These are phyloP conservation scores for Amphiura filiformis DNA, from an alignment of 35 echinoderm and acorn worm species.

Conservation along the genomic window DNA sequence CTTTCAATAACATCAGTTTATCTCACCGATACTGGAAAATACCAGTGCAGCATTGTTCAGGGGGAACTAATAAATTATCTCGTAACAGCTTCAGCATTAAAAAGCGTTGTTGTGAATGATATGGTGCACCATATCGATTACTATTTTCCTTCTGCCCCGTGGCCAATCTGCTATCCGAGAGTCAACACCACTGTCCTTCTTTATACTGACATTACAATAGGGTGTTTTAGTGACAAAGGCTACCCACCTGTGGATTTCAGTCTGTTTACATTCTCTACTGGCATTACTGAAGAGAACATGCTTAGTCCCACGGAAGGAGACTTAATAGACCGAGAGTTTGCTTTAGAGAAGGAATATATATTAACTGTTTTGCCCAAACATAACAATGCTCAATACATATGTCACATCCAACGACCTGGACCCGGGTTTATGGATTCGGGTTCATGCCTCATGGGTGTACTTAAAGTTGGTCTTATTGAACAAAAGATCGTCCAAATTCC, in stretches of 20 bases:
- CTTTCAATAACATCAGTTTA: too few relatives aligned
- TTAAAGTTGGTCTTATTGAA: background rate
- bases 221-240: background rate
- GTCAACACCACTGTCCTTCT: background rate
- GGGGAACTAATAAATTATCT: too few relatives aligned
- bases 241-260: background rate
- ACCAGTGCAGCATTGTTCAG: too few relatives aligned
- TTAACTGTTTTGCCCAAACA: background rate
- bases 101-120: background rate
- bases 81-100: too few relatives aligned
- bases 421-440: background rate
- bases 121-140: background rate
- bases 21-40: too few relatives aligned
- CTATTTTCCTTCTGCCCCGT: background rate
- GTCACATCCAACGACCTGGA: background rate
- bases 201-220: background rate
- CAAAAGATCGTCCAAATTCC: background rate
- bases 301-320: background rate
- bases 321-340: background rate
- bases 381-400: background rate
- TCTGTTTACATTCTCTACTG: background rate
- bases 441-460: background rate
- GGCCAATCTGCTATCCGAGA: background rate
- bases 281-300: background rate
- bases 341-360: background rate